Percentiles rank a stretch among this genome's conserved stretches.
Conservation (phyloP, 2,113 vertebrate genomes). For the Rhinoptilus africanus region DNA sequence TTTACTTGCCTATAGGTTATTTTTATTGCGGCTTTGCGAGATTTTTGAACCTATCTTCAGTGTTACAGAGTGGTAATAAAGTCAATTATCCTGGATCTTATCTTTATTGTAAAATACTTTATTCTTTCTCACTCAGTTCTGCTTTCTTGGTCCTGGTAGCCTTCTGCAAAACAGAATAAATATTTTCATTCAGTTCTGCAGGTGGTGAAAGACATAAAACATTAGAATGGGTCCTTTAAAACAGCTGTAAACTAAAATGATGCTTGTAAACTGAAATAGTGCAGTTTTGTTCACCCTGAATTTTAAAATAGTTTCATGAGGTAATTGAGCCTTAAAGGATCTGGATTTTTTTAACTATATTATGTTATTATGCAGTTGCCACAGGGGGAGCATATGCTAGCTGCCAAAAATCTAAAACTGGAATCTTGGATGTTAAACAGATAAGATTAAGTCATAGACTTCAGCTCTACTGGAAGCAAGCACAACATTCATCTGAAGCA, state of each 20-base stretch:
- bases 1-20: neutral
- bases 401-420: slow-evolving; percentile 65
- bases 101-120: neutral
- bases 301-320: slow-evolving; percentile 63
- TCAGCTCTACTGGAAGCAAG: slow-evolving; percentile 48
- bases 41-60: neutral
- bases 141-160: slow-evolving; percentile 3
- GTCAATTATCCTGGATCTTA: neutral
- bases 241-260: slow-evolving; percentile 47
- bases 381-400: slow-evolving; percentile 46
- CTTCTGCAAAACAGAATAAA: slow-evolving; percentile 14
- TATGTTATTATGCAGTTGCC: slow-evolving; percentile 61
- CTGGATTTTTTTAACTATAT: slow-evolving; percentile 27
- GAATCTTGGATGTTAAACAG: slow-evolving; percentile 68
- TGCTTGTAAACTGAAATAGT: slow-evolving; percentile 55
- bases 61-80: neutral
- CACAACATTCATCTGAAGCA: slow-evolving; percentile 29
- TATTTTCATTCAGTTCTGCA: slow-evolving; percentile 49
- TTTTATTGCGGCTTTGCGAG: neutral
- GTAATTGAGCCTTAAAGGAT: slow-evolving; percentile 61
- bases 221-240: slow-evolving; percentile 52
- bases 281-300: slow-evolving; percentile 38
- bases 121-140: neutral
- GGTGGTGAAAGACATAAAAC: slow-evolving; percentile 39
- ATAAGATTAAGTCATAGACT: slow-evolving; percentile 70